Base-by-base conservation (phyloP, 2,113 vertebrate genomes). In the Argyrosomus japonicus region DNA sequence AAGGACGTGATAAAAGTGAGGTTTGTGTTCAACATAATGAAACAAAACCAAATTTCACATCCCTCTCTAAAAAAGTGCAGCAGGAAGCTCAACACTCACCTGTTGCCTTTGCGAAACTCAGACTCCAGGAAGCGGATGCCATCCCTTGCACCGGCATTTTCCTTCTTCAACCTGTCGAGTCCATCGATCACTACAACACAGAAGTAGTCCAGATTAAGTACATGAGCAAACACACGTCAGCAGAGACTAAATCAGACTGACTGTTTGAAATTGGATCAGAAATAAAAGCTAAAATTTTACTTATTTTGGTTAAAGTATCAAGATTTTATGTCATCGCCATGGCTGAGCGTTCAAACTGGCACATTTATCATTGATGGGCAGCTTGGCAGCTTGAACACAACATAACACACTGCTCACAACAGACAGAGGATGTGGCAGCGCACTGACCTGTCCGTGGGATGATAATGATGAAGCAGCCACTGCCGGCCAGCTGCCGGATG, bases 101-200 rank as follows among this genome's bases (percentile, higher is more conserved):
- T 96, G 95, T 99, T 99, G 90, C 98, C 98, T 92, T 98, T 99
- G 51, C 98, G 97, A 85, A 99, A 99, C 72, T 99, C 98, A 0
- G 98, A 95, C 87, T 99, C 98, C 83, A 99, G 92, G 57, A 99
- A 99, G 0, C 98, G 97, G 88, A 99, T 99, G 74, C 97, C 95
- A 61, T 99, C 98, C 36, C 98, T 95, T 2, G 98, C 98, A 0
- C 98, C 98, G 0, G 96, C 93, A 0, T 97, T 97, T 53, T 99
- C 98, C 89, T 99, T 99, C 88, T 99, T 99, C 87, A 99, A 89
- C 88, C 97, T 90, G 88, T 99, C 98, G 3, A 99, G 93, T 63
- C 98, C 97, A 54, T 99, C 98, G 0, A 99, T 99, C 86, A 99
- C 98, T 99, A 56, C 11, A 77, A 77, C 63, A 83, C 6, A 88